Base-by-base conservation (phyloP, 2,888 invertebrate species). In the Ochropacha duplaris region DNA sequence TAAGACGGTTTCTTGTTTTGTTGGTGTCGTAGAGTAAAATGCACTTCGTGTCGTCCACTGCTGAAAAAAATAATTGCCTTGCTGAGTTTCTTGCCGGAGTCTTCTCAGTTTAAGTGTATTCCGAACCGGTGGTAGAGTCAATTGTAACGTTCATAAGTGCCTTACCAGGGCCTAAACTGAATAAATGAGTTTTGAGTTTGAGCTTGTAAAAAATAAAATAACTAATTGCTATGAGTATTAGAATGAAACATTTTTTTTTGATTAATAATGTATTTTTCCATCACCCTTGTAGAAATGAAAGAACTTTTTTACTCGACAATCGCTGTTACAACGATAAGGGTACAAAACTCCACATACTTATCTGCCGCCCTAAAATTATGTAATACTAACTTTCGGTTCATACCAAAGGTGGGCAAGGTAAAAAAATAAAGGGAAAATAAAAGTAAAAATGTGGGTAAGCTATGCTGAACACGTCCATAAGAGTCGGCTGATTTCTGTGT, bases 391-490 rank as follows among this genome's bases (percentile, higher is more conserved):
- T 68, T 66, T n/a, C 67, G 64, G 55, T 58, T 62, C 63, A 63
- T 65, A 65, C 65, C 57, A 64, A 59, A 66, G 63, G 69, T 59
- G 65, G 69, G 66, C 66, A 62, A 61, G 68, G 64, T 64, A 71
- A 69, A 71, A 79, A 71, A 75, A 69, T 71, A 31, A 16, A 24
- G 64, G 71, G 66, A 71, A 81, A 79, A 81, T 77, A 83, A 78
- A 83, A 74, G 68, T 71, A 65, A 77, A 79, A 78, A 57, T 55
- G 68, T 71, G 69, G 74, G 78, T 78, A 79, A 75, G 76, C 79
- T 76, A 89, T 87, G 85, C 89, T 69, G 71, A 80, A 84, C 90
- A 90, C 90, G 89, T 88, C 67, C 78, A 71, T 79, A 76, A 76
- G 82, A 85, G 83, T 81, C 78, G 83, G 83, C 81, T 83, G 86